Base-by-base conservation (phyloP, 2,888 invertebrate species). In the Merodon equestris region DNA sequence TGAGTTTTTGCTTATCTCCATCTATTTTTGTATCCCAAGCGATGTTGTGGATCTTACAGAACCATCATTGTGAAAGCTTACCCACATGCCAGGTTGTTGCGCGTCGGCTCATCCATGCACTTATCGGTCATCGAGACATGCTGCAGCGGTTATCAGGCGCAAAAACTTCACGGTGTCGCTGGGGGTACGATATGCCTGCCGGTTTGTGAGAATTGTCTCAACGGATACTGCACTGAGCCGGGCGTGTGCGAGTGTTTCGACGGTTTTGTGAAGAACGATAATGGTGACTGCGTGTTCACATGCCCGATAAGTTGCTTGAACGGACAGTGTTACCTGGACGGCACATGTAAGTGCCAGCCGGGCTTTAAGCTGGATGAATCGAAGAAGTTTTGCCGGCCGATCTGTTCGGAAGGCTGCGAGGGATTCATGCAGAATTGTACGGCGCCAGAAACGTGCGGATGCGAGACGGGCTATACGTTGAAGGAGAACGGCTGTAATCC, bases 101-200 rank as follows among this genome's bases (percentile, higher is more conserved):
- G 87, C 50, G 57, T 81, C 18, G 87, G 88, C 40, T 74, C 92
- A 0, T 88, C 90, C 13, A 88, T 91, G 12, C 91, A 91, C 18
- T 89, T 91, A 66, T 91, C 92, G 82, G 90, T 91, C 57, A 92
- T 94, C 83, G 90, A 92, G 79, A 90, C 92, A 36, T 95, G 95
- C 85, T 95, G 95, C 85, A 90, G 91, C 0, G 95, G 94, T n/a
- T 95, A 92, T 72, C 81, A 66, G 13, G 68, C 85, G 10, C 82
- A 83, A 10, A 83, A 84, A 0, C 76, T 84, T 44, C 79, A 56
- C 9, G 84, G 84, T 14, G 81, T 76, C 4, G 85, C 85, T 1
- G 85, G 85, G 12, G 82, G 77, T 1, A 85, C 83, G 0, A 56
- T 81, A 0, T 88, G 87, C 45, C 82, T 82, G 1, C 87, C 87